These are phyloP conservation scores for Felis catus DNA, from an alignment of 2,113 vertebrate species.

Conservation along the genomic window F.catus_Fca126_mat1.0 CM031413.1:13580501-13581000, in stretches of 20 bases:
- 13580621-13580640: neutral
- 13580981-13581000: neutral
- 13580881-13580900: accelerated
- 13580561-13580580: neutral
- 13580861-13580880: neutral
- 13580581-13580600: neutral
- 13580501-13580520: too few species aligned
- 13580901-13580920: neutral
- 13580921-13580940: neutral
- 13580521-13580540: neutral
- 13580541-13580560: neutral
- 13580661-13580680: neutral
- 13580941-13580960: neutral
- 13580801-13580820: constrained; percentile 69
- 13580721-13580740: neutral
- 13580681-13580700: neutral
- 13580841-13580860: neutral
- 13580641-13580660: neutral
- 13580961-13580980: neutral
- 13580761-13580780: neutral
- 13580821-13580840: constrained; percentile 69
- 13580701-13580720: neutral
- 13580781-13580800: constrained; percentile 72
- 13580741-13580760: neutral
- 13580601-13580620: neutral